Percentiles rank a stretch among this genome's conserved stretches.
Conservation (phyloP, 2,113 vertebrate species). For the human (Homo sapiens) region DNA sequence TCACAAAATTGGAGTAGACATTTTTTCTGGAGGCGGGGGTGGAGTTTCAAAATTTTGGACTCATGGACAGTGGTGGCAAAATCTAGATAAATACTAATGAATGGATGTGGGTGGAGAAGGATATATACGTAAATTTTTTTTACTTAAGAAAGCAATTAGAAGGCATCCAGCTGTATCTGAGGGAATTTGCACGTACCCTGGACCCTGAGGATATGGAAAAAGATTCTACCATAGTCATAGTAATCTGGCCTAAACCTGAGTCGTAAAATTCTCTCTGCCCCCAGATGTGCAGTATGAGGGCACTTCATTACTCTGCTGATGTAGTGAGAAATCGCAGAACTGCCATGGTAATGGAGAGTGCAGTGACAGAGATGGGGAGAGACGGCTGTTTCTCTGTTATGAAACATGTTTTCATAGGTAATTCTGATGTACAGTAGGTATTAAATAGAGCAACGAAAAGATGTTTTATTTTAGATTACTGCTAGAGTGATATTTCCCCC, state of each 20-base stretch:
- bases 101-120: neutral
- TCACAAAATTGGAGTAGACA: slow-evolving; percentile 40
- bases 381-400: slow-evolving; percentile 40
- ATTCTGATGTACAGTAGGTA: slow-evolving; percentile 47
- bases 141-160: slow-evolving; percentile 31
- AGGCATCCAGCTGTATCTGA: neutral
- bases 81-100: slow-evolving; percentile 43
- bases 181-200: slow-evolving; percentile 9
- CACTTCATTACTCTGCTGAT: slow-evolving; percentile 40
- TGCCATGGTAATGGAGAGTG: slow-evolving; percentile 8
- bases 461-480: slow-evolving; percentile 70
- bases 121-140: slow-evolving; percentile 38
- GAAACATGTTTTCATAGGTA: slow-evolving; percentile 48
- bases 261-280: slow-evolving; percentile 38
- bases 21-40: neutral
- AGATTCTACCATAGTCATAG: neutral
- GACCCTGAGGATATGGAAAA: neutral
- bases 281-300: slow-evolving; percentile 7
- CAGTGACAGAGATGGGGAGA: neutral
- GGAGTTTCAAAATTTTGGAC: neutral
- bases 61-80: slow-evolving; percentile 22
- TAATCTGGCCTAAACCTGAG: neutral
- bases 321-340: neutral
- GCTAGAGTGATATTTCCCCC: slow-evolving; percentile 53
- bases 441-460: slow-evolving; percentile 61